A percentile compares a stretch with the other conserved stretches of the same genome.
phyloP scores from a whole-genome alignment of 2,797 vertebrate species.

The Tarsius wallacei region DNA sequence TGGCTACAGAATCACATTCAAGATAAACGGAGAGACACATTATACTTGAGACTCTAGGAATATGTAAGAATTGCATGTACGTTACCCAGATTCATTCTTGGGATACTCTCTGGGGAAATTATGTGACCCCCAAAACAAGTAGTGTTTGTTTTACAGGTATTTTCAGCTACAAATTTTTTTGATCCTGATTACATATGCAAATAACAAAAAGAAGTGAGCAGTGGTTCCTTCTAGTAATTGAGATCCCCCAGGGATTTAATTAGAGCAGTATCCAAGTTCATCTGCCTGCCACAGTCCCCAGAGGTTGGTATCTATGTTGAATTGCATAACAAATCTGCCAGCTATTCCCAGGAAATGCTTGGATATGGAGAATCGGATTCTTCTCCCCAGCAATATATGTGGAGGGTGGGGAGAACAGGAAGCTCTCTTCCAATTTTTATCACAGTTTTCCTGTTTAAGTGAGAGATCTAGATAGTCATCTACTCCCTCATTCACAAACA shows the following conservation, averaged over 20 bases:
- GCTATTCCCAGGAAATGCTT: slow-evolving; percentile 52
- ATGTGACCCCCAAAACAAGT: background rate
- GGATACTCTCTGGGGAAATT: slow-evolving; percentile 23
- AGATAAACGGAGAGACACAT: background rate
- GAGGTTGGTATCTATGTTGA: slow-evolving; percentile 31
- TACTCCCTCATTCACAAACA: background rate
- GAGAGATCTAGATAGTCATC: background rate
- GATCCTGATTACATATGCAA: slow-evolving; percentile 65
- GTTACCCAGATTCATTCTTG: background rate
- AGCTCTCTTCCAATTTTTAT: background rate
- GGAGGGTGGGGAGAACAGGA: background rate
- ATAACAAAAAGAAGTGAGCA: slow-evolving; percentile 62
- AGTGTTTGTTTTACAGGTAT: slow-evolving; percentile 63
- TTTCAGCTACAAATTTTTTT: slow-evolving; percentile 56
- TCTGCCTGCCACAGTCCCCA: slow-evolving; percentile 69
- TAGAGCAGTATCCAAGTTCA: slow-evolving; percentile 75
- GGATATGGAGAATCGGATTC: background rate
- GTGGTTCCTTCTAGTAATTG: slow-evolving; percentile 72
- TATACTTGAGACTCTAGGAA: background rate
- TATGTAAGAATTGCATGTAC: background rate
- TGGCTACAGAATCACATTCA: background rate
- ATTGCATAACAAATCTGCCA: slow-evolving; percentile 57
- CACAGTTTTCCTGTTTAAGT: background rate
- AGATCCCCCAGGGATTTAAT: slow-evolving; percentile 78
- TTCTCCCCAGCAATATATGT: background rate